Evolutionary conservation across 2,113 vertebrate genomes (phyloP).

Genomic region (Lepisosteus osseus): DNA sequence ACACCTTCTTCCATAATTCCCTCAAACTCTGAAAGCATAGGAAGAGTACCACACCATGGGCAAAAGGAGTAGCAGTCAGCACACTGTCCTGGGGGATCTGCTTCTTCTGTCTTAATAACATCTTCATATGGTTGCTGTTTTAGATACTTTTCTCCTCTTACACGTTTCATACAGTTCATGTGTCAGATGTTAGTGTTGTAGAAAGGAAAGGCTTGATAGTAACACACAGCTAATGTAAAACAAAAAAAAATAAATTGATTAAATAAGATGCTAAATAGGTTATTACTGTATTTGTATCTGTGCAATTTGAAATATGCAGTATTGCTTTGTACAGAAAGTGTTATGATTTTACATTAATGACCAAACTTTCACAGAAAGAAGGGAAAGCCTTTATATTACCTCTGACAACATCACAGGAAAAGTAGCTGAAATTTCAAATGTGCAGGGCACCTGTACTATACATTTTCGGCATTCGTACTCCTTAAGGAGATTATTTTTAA

Average conservation of each 20-base stretch:
- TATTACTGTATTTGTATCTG: too few species aligned
- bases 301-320: too few species aligned
- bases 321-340: too few species aligned
- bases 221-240: not conserved
- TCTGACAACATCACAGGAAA: too few species aligned
- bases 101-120: constrained; percentile 5
- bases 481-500: too few species aligned
- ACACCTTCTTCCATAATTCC: not conserved
- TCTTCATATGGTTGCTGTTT: not conserved
- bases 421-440: too few species aligned
- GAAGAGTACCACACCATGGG: constrained; percentile 8
- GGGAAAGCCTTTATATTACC: too few species aligned
- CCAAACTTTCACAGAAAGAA: too few species aligned
- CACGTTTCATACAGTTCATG: constrained; percentile 11
- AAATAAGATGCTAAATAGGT: not conserved
- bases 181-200: constrained; percentile 13
- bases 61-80: not conserved
- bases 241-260: not conserved
- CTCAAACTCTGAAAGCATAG: constrained; percentile 7
- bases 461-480: too few species aligned
- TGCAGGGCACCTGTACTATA: too few species aligned
- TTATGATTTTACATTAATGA: too few species aligned
- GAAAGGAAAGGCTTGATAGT: constrained; percentile 1
- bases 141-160: constrained; percentile 7
- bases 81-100: not conserved